phyloP scores from a whole-genome alignment of 1,140 invertebrate species.

The Meloidogyne floridensis region DNA sequence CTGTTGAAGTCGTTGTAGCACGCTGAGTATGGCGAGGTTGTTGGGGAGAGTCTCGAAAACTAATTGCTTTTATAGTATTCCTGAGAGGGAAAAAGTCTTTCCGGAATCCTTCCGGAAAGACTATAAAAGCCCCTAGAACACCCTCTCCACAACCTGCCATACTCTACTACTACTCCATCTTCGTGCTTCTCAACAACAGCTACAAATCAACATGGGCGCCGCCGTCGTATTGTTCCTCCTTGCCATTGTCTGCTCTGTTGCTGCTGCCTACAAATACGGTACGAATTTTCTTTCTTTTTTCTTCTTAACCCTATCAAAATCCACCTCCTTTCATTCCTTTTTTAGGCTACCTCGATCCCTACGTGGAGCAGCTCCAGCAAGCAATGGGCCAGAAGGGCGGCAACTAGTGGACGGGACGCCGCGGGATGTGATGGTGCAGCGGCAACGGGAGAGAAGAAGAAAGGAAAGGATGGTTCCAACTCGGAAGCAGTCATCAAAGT shows the following conservation, averaged over 20 bases:
- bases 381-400: slow-evolving; percentile 1
- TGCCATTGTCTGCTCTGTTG: neutral
- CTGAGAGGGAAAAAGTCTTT: too few species aligned
- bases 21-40: slow-evolving; percentile 11
- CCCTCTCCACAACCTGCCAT: neutral
- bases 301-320: neutral
- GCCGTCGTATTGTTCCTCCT: neutral
- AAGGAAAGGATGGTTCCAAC: neutral
- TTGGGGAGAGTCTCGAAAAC: neutral
- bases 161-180: neutral
- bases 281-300: neutral
- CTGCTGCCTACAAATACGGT: neutral
- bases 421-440: neutral
- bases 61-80: neutral
- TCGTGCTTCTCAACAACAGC: neutral
- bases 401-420: neutral
- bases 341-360: slow-evolving; percentile 1
- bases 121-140: neutral
- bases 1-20: slow-evolving; percentile 10
- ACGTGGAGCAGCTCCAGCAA: neutral
- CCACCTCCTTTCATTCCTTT: neutral
- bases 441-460: neutral
- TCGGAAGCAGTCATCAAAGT: too few species aligned
- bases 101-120: neutral
- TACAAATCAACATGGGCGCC: neutral